These are phyloP conservation scores for Sminthurides aquaticus DNA, from an alignment of 2,888 invertebrate genomes.

Conservation along the genomic window DNA sequence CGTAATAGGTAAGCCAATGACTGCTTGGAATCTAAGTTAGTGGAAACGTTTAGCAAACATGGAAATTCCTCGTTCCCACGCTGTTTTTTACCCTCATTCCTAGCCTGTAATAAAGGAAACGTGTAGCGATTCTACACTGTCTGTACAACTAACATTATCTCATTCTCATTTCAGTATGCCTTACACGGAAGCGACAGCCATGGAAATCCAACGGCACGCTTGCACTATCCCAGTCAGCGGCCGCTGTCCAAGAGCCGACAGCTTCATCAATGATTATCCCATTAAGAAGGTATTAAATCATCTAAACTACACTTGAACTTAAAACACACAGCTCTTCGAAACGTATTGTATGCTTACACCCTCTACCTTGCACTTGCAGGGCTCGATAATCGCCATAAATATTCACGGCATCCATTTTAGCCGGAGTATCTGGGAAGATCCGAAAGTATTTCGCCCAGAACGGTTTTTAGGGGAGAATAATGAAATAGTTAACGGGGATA, in stretches of 20 bases:
- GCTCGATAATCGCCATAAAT: constrained; percentile 15
- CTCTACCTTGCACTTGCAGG: neutral
- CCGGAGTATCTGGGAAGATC: constrained; percentile 10
- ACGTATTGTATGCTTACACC: neutral
- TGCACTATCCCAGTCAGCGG: constrained; percentile 16
- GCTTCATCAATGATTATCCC: constrained; percentile 4
- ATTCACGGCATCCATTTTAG: constrained; percentile 19
- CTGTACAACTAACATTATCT: neutral
- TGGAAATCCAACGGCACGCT: constrained; percentile 19
- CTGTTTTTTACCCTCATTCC: neutral
- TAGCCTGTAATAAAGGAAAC: neutral
- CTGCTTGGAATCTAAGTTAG: too few relatives aligned
- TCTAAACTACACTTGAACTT: too few relatives aligned
- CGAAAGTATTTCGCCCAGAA: constrained; percentile 10
- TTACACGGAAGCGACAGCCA: constrained; percentile 13
- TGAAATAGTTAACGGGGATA: constrained; percentile 14
- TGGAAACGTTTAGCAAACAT: too few relatives aligned
- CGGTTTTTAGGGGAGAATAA: constrained; percentile 8
- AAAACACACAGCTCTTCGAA: neutral
- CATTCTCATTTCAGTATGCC: constrained; percentile 7
- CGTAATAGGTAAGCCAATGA: constrained; percentile 7
- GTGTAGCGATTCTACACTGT: neutral
- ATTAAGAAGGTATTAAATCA: constrained; percentile 15
- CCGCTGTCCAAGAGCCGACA: constrained; percentile 8
- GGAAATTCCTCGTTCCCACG: too few relatives aligned